Conservation (phyloP, 2,113 vertebrate species). For the Pachyramphus minor region DNA sequence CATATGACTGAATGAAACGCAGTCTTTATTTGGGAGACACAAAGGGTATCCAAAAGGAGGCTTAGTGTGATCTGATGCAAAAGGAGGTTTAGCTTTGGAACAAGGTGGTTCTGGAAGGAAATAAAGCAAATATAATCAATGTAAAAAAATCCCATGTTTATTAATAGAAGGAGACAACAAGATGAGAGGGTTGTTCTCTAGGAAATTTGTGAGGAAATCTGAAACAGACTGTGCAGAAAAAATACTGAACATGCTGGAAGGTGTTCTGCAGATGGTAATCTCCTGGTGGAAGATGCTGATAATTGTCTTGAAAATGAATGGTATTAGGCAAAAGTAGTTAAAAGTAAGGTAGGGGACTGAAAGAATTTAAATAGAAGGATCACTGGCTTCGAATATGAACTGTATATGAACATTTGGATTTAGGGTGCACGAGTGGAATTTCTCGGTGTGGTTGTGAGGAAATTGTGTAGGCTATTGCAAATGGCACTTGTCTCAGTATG, state of each 20-base stretch:
- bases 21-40: neutral
- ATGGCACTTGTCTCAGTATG: neutral
- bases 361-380: neutral
- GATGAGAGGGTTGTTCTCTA: neutral
- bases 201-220: neutral
- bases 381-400: neutral
- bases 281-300: neutral
- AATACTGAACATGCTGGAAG: neutral
- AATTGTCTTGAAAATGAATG: neutral
- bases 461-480: conserved; percentile 11
- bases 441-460: neutral
- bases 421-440: neutral
- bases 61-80: neutral
- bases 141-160: neutral
- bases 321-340: neutral
- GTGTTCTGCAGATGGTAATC: neutral
- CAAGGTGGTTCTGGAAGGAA: neutral
- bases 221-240: neutral
- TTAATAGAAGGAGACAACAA: neutral
- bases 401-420: neutral
- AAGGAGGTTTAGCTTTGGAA: neutral
- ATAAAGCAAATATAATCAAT: neutral
- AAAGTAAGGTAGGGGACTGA: neutral
- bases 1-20: neutral
- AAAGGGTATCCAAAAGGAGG: neutral